Evolutionary conservation across 2,888 invertebrate species (phyloP).

Genomic region (Eupithecia subumbrata): DNA sequence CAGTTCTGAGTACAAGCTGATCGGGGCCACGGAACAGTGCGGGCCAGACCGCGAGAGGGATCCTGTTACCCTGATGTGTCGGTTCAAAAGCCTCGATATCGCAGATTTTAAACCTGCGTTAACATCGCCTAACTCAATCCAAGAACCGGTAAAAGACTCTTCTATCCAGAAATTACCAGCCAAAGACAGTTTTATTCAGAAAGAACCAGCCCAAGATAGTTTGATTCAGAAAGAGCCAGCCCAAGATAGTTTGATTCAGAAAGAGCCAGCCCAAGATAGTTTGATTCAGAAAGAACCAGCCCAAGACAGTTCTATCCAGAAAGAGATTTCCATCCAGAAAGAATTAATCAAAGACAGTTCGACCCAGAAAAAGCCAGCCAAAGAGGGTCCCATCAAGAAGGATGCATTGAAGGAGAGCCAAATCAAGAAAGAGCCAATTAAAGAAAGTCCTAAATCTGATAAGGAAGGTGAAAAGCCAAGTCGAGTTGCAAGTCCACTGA

Average conservation of each 20-base stretch:
- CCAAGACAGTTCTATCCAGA: conserved; percentile 8
- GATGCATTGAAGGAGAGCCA: background rate
- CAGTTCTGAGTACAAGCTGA: conserved; percentile 73
- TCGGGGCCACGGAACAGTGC: conserved; percentile 89
- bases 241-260: conserved; percentile 9
- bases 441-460: background rate
- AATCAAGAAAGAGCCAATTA: background rate
- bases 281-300: conserved; percentile 9
- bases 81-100: conserved; percentile 41
- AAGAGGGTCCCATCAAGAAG: conserved; percentile 10
- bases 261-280: background rate
- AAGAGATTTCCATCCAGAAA: conserved; percentile 2
- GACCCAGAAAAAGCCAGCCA: conserved; percentile 12
- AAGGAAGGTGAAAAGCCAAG: conserved; percentile 19
- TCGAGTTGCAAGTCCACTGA: conserved; percentile 28
- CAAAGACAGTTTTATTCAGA: conserved; percentile 19
- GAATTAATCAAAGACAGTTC: background rate
- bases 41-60: conserved; percentile 89
- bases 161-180: conserved; percentile 21
- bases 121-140: conserved; percentile 20
- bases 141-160: conserved; percentile 12
- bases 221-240: conserved; percentile 10
- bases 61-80: conserved; percentile 86
- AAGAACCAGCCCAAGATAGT: conserved; percentile 1
- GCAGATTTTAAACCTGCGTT: conserved; percentile 19